Evolutionary conservation across 2,888 invertebrate genomes (phyloP), one percentile per base, ranked within the genome.

Genomic region (Philhelius pedissequus): DNA sequence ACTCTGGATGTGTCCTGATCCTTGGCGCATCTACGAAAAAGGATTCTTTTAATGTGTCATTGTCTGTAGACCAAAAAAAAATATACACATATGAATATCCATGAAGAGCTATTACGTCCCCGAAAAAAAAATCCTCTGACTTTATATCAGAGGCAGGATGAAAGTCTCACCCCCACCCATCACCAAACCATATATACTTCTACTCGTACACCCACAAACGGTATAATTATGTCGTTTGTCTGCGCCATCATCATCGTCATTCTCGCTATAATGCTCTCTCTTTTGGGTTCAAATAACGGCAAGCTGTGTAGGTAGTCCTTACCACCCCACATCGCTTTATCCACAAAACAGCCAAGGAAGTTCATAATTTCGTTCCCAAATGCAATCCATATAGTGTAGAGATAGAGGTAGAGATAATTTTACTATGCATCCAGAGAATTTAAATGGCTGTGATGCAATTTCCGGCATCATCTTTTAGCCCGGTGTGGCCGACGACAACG

Each of bases 391-490:
- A n/a, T n/a, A n/a, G n/a, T n/a, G n/a, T n/a, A n/a, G n/a, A n/a
- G n/a, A n/a, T n/a, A n/a, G n/a, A n/a, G n/a, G 68, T 25, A 82
- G 77, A 50, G 27, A 78, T 38, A 50, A 50, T 81, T 43, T 64
- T 64, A 62, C 73, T 35, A 40, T 50, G 32, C 74, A 70, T 77
- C 58, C 77, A 73, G 48, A 52, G 56, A 75, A 70, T 66, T 83
- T 84, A 80, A 84, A 80, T 80, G 79, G 75, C 70, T 84, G 70
- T 71, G 79, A 71, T 84, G 84, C 80, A 71, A 84, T 84, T 84
- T 84, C 84, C 84, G 75, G 70, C 71, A 80, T 76, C 84, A 80
- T 80, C 70, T 60, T 58, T 27, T 62, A 60, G 38, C 50, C 13
- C n/a, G n/a, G n/a, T n/a, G n/a, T n/a, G n/a, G 0, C 15, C 0